Percentiles rank a stretch among this genome's conserved stretches.
Evolutionary conservation across 2,113 vertebrate species (phyloP).

Genomic region (Ciconia maguari): DNA sequence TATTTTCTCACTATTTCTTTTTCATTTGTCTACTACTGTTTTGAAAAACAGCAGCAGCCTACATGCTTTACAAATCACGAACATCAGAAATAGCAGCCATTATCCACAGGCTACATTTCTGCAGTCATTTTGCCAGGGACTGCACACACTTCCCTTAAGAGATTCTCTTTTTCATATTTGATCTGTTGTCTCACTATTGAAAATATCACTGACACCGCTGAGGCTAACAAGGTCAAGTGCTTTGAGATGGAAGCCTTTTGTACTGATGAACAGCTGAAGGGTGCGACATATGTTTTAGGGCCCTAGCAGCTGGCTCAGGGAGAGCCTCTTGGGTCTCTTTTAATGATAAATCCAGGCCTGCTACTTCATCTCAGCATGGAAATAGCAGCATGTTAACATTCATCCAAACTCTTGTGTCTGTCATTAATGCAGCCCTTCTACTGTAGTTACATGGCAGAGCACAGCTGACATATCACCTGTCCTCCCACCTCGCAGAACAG

Average conservation of each 20-base stretch:
- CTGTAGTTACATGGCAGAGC: constrained; percentile 44
- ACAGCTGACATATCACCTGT: constrained; percentile 57
- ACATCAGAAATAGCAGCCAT: background rate
- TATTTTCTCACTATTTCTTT: background rate
- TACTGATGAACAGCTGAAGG: constrained; percentile 70
- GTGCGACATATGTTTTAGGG: constrained; percentile 70
- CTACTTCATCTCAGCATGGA: constrained; percentile 65
- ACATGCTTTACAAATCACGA: background rate
- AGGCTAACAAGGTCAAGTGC: constrained; percentile 74
- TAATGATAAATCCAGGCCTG: constrained; percentile 67
- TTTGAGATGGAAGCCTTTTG: constrained; percentile 64
- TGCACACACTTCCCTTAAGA: background rate
- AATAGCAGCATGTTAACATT: constrained; percentile 65
- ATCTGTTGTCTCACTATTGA: constrained; percentile 49
- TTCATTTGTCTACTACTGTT: background rate
- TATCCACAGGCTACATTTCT: background rate
- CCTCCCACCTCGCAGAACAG: constrained; percentile 23
- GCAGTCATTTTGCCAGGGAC: background rate
- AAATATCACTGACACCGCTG: constrained; percentile 64
- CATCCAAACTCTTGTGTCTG: constrained; percentile 59
- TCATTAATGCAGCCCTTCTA: constrained; percentile 60
- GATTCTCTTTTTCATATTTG: constrained; percentile 53
- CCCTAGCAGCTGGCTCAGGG: constrained; percentile 66
- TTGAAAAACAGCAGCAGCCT: background rate
- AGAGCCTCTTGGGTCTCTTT: constrained; percentile 68